Percentiles rank a stretch among this genome's conserved stretches.
Evolutionary conservation across 2,888 invertebrate species (phyloP).

Genomic region (Dolomedes plantarius): DNA sequence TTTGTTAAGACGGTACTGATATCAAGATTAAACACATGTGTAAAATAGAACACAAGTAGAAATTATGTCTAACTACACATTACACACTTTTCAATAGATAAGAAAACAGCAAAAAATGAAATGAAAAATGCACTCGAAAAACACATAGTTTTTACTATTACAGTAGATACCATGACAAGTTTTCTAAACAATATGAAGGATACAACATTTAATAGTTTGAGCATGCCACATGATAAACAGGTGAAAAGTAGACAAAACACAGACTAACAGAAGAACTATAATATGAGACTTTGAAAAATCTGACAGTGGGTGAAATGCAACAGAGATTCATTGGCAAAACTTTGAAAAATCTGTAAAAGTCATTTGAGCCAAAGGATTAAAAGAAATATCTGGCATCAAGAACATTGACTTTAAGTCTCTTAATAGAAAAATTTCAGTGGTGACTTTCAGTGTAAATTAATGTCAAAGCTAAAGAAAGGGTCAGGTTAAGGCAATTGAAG

Average conservation of each 20-base stretch:
- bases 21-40: constrained; percentile 62
- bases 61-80: constrained; percentile 62
- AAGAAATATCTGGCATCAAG: too few species aligned
- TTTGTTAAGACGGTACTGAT: constrained; percentile 54
- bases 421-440: too few species aligned
- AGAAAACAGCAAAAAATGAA: constrained; percentile 61
- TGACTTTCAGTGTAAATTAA: too few species aligned
- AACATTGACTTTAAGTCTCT: too few species aligned
- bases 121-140: constrained; percentile 64
- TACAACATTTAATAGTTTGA: constrained; percentile 70
- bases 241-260: constrained; percentile 62
- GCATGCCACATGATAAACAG: constrained; percentile 70
- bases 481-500: too few species aligned
- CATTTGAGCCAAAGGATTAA: constrained; percentile 4
- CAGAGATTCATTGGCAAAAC: constrained; percentile 50
- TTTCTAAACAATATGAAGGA: constrained; percentile 70
- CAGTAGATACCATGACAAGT: constrained; percentile 54
- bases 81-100: constrained; percentile 61
- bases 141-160: constrained; percentile 64
- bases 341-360: constrained; percentile 44
- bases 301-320: constrained; percentile 43
- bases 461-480: too few species aligned
- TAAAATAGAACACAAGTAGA: constrained; percentile 69
- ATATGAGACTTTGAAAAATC: constrained; percentile 54
- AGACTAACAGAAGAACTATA: constrained; percentile 55